Base-by-base conservation (phyloP, 2,797 vertebrate species). In the Dendrocincla tyrannina region DNA sequence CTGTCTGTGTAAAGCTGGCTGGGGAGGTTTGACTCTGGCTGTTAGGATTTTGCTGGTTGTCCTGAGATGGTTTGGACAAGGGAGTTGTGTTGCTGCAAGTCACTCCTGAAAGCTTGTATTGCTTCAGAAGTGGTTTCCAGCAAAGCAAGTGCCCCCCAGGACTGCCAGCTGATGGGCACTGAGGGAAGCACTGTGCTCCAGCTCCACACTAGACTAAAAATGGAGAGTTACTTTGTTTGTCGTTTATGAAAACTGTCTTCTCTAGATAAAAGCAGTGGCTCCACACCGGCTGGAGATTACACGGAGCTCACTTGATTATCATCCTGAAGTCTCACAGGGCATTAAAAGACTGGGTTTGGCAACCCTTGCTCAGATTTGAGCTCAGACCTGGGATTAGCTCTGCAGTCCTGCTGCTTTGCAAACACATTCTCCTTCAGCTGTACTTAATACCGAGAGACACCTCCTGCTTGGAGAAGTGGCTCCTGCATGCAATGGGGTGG, bases 341-440 rank as follows among this genome's bases (percentile, higher is more conserved):
- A 46, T 84, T 62, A 55, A 83, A 70, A 66, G 20, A 3, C 55
- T 63, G 55, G 28, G 9, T 89, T 96, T 92, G 69, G 73, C 72
- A 89, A 19, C 69, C 22, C 30, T 37, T 19, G 18, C 60, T 83
- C 75, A 33, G 46, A 64, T 83, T 89, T 89, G 81, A 68, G 46
- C 68, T 90, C 53, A 58, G 76, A 74, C 58, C 79, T 77, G 76
- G 86, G 75, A 88, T 94, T 96, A 94, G 63, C 84, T 87, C 64
- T 55, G 66, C 72, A 62, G 78, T 72, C 89, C 84, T 91, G 88
- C 90, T 93, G 92, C 92, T 95, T 75, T 69, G 46, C 69, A 84
- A 76, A 94, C 59, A 47, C 44, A 39, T 4, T 76, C 89, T 85
- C 52, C 63, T 79, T 87, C 64, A 52, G 56, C 70, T 83, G 79